phyloP scores from a whole-genome alignment of 2,888 invertebrate species.

The Penaeus monodon region DNA sequence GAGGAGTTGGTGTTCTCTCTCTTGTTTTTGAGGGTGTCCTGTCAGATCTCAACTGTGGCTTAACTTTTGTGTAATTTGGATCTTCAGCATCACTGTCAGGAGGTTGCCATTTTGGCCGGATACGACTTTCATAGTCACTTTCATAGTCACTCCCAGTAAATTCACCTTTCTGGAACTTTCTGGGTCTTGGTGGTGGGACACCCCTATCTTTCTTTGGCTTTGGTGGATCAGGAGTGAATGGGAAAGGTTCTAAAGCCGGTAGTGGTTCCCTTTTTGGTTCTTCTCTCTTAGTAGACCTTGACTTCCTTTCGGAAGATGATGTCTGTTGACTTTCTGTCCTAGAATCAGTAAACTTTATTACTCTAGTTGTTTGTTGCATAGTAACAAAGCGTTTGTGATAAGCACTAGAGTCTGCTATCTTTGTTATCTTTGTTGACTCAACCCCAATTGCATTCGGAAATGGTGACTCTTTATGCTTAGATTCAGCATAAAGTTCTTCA shows the following conservation, averaged over 20 bases:
- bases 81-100: conserved; percentile 63
- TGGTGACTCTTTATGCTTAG: conserved; percentile 41
- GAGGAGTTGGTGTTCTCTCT: conserved; percentile 66
- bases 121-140: conserved; percentile 76
- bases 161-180: conserved; percentile 78
- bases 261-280: conserved; percentile 66
- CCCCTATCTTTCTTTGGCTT: conserved; percentile 67
- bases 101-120: conserved; percentile 62
- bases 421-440: conserved; percentile 79
- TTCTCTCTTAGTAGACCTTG: conserved; percentile 26
- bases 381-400: conserved; percentile 75
- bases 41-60: conserved; percentile 30
- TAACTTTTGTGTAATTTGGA: conserved; percentile 51
- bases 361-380: conserved; percentile 79
- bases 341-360: conserved; percentile 74
- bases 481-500: conserved; percentile 55
- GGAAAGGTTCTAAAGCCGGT: conserved; percentile 73
- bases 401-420: conserved; percentile 80
- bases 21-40: conserved; percentile 46
- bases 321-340: conserved; percentile 27
- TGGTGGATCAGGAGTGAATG: conserved; percentile 72
- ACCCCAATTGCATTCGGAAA: conserved; percentile 70
- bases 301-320: conserved; percentile 13
- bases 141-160: conserved; percentile 80
- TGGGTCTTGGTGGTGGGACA: conserved; percentile 76